Conservation (phyloP, 1,140 invertebrate species). For the Gonatopus flavifemur region DNA sequence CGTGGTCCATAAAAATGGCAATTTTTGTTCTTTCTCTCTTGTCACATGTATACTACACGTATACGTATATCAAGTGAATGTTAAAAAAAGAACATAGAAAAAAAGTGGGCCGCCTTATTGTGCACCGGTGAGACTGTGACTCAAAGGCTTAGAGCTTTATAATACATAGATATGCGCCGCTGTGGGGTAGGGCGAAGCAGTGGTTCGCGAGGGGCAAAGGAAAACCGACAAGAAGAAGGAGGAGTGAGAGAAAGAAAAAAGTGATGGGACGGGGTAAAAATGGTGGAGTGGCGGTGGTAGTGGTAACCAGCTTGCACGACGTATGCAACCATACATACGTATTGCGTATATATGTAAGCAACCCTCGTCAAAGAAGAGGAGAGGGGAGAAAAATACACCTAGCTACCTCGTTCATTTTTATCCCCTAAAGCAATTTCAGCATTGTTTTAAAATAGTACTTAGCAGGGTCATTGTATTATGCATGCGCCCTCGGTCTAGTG, state of each 20-base stretch:
- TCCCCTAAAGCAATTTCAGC: constrained; percentile 62
- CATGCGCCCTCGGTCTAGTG: constrained; percentile 54
- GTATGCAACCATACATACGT: too few relatives aligned
- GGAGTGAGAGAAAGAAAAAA: neutral
- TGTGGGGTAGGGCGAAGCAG: constrained; percentile 35
- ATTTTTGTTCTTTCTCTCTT: neutral
- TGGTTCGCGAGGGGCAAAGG: constrained; percentile 21
- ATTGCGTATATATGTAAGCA: constrained; percentile 31
- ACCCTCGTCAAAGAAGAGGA: constrained; percentile 45
- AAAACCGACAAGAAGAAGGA: neutral
- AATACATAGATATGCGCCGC: constrained; percentile 44
- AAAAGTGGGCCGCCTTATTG: constrained; percentile 58
- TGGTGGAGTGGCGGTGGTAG: too few relatives aligned
- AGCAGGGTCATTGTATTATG: constrained; percentile 62
- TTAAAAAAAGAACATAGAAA: constrained; percentile 48
- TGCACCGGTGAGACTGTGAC: constrained; percentile 53
- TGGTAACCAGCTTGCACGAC: too few relatives aligned
- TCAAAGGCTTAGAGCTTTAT: constrained; percentile 59
- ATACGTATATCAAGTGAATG: constrained; percentile 19
- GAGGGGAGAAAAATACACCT: constrained; percentile 57
- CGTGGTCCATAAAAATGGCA: too few relatives aligned
- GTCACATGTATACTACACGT: neutral
- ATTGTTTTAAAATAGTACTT: constrained; percentile 63
- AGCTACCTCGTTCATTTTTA: constrained; percentile 61
- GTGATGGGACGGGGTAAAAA: too few relatives aligned